Conservation (phyloP, 1,140 invertebrate species). For the Drosophila bipectinata region DNA sequence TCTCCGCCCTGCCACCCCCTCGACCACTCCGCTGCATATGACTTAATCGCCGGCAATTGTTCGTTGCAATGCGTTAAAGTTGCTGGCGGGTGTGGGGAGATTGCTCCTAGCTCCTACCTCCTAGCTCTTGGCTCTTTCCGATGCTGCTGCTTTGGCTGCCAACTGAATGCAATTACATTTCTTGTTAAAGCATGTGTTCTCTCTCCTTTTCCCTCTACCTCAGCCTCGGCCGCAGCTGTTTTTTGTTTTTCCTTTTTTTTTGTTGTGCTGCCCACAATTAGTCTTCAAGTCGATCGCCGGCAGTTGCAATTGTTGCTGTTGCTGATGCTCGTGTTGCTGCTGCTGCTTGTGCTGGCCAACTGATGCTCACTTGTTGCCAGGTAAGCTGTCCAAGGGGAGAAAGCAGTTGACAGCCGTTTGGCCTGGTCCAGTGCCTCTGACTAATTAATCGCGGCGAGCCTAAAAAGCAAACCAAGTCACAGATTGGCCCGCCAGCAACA, state of each 20-base stretch:
- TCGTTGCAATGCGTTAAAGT: conserved; percentile 56
- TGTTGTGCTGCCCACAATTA: conserved; percentile 41
- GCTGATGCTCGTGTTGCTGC: conserved; percentile 16
- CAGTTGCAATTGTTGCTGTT: conserved; percentile 48
- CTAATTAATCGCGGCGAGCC: conserved; percentile 31
- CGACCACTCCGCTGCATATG: conserved; percentile 34
- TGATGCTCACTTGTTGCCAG: conserved; percentile 65
- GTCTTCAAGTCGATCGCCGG: conserved; percentile 35
- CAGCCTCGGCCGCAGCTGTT: conserved; percentile 10
- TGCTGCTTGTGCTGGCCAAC: conserved; percentile 28
- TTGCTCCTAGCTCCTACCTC: conserved; percentile 16
- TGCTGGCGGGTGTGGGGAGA: conserved; percentile 20
- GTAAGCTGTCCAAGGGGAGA: conserved; percentile 42
- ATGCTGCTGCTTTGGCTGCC: conserved; percentile 11
- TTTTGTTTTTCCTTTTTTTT: conserved; percentile 11
- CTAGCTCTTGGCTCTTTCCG: conserved; percentile 12
- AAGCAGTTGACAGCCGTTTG: conserved; percentile 68
- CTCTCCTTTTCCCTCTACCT: conserved; percentile 8
- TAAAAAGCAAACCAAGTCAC: conserved; percentile 55
- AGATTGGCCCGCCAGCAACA: conserved; percentile 23
- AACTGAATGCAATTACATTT: conserved; percentile 69
- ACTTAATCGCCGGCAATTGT: conserved; percentile 76
- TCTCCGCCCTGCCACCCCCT: neutral
- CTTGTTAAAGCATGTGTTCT: conserved; percentile 55
- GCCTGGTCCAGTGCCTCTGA: conserved; percentile 45